Conservation (phyloP, 2,888 invertebrate species). For the Danaus chrysippus region DNA sequence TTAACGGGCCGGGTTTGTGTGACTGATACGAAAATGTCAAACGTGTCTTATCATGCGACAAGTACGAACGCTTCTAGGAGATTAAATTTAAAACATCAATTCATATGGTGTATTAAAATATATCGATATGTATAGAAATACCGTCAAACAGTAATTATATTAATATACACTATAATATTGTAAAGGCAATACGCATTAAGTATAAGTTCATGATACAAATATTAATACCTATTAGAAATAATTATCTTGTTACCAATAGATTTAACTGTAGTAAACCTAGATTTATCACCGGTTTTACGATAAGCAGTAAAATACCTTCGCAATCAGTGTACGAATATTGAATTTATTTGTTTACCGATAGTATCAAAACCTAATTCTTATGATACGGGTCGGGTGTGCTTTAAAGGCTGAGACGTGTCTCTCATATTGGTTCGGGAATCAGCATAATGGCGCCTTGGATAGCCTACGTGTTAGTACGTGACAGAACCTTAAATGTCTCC, state of each 20-base stretch:
- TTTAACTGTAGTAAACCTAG: no score
- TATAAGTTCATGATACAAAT: no score
- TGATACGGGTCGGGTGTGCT: constrained; percentile 3
- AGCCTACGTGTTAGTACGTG: constrained; percentile 56
- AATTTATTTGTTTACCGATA: constrained; percentile 1
- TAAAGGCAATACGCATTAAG: no score
- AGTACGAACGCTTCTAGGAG: neutral
- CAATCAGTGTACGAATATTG: constrained; percentile 22
- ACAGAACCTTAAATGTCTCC: constrained; percentile 49
- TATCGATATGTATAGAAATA: no score
- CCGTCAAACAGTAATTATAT: no score
- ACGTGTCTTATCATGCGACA: neutral
- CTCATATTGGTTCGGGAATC: constrained; percentile 49
- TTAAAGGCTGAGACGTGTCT: constrained; percentile 35
- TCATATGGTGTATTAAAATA: no score
- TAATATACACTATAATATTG: no score
- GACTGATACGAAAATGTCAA: neutral
- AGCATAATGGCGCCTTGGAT: constrained; percentile 57
- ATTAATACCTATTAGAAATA: no score
- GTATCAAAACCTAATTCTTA: constrained; percentile 1
- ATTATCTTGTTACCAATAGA: no score
- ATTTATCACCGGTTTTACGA: neutral
- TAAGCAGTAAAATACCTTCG: constrained; percentile 25
- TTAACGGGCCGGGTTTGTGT: neutral
- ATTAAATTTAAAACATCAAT: neutral